Base-by-base conservation (phyloP, 1,140 invertebrate genomes). In the Calephelis nemesis region DNA sequence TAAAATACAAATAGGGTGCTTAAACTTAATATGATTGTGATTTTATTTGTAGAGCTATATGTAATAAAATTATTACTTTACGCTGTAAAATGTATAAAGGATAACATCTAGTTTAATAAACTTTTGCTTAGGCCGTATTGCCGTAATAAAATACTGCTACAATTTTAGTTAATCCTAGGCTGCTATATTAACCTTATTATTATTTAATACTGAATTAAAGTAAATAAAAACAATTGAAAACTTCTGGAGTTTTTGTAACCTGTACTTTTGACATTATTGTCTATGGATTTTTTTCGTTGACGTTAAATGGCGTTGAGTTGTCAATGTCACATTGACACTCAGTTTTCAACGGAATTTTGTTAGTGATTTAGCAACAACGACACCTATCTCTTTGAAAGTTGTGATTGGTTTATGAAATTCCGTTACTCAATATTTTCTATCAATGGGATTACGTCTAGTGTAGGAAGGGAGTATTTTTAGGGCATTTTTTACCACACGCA, bases 401-500 rank as follows among this genome's bases (percentile, higher is more conserved):
- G 30, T 42, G 19, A 58, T 60, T 60, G 30, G 58, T 60, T 60
- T 6, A 60, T 19, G 39, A 60, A 60, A 60, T 40, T 40, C 58
- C 58, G 58, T 64, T 10, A 49, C 30, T 42, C 11, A 58, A n/a
- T 12, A 52, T 19, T 66, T 52, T 47, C 50, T 58, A 58, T 30
- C 50, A 45, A 30, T 66, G 52, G 13, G 15, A 64, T 7, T 47
- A 10, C 47, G 45, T 67, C 66, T 80, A 92, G 78, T 85, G 85
- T 73, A 86, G 74, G 78, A 87, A 88, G 9, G 85, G 82, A 60
- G 75, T 74, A 71, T 84, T 93, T 72, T 95, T 95, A 90, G 96
- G 94, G 93, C 96, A 97, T 93, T 97, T 97, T 87, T 96, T 96
- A 71, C 95, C 95, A 92, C 96, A 97, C 67, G 96, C 95, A 88